Base-by-base conservation (phyloP, 2,797 vertebrate genomes). In the Danio aesculapii region DNA sequence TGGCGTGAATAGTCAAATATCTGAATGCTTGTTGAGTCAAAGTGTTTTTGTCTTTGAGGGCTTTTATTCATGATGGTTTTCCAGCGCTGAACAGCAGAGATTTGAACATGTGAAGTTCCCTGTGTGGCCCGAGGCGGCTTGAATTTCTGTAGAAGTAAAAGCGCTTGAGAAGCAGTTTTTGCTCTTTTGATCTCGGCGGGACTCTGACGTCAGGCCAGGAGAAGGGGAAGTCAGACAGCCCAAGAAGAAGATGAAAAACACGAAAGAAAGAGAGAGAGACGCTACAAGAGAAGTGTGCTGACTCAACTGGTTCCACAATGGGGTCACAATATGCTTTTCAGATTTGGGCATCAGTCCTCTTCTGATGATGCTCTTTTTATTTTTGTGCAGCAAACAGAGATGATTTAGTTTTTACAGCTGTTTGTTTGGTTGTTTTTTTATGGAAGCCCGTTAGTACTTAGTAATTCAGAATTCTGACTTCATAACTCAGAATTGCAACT, bases 201-300 rank as follows among this genome's bases (percentile, higher is more conserved):
- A 82, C 82, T 70, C 83, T 87, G 84, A 87, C 81, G 84, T 86
- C 86, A 87, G 83, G 77, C 73, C 69, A 67, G 81, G 81, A 79
- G 67, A 86, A 78, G 82, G 85, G 82, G 86, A 84, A 84, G 80
- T 81, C 79, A 64, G 66, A 81, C 68, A 69, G 55, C 13, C 47
- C 17, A 49, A 79, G 43, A 59, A 61, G 30, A 46, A n/a, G 44
- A 30, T 47, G 70, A 50, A 66, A 53, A 66, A 19, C 67, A 39
- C 71, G 12, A 17, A 46, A 61, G 57, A 39, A 43, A 62, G 39
- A 64, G 47, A 61, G 41, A 55, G n/a, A 66, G 75, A 73, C 53
- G 55, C 30, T 50, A 41, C 43, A 21, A 63, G 30, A 49, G 74
- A 68, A 66, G 77, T 75, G 43, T 74, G 81, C 83, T 86, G 83